Base-by-base conservation (phyloP, 1,140 invertebrate genomes). In the Hormaphis cornu region DNA sequence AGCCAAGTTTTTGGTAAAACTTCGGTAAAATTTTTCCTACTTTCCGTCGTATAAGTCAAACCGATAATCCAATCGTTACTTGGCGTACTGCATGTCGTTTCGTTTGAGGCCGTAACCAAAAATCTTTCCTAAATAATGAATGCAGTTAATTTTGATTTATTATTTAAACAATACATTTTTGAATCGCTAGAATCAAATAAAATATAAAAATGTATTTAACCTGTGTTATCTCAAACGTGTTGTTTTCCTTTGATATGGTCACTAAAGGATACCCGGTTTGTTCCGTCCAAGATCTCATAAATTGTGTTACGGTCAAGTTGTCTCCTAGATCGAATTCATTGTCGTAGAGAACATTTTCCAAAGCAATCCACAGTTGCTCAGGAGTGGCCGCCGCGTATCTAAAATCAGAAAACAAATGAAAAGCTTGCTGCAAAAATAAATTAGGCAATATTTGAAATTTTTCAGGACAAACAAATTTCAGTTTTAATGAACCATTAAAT, bases 191-290 rank as follows among this genome's bases (percentile, higher is more conserved):
- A n/a, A n/a, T n/a, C n/a, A n/a, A n/a, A n/a, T n/a, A n/a, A n/a
- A n/a, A n/a, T n/a, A n/a, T n/a, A n/a, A n/a, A n/a, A n/a, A n/a
- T n/a, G n/a, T n/a, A n/a, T n/a, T n/a, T 53, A 52, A 74, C 73
- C 76, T 89, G 87, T 22, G 77, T 80, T 4, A 91, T 77, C 1
- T 73, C 76, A 4, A 85, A 79, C 0, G 76, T 81, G 20, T 81
- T 75, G 73, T 90, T 88, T 76, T 88, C 76, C 56, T 85, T 82
- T 1, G 74, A 82, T 0, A 89, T 80, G 10, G 75, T 81, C 1
- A 90, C 72, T 5, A 91, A 81, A 0, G 91, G 90, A 74, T 86
- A 88, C 30, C 90, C 90, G 50, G 86, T 78, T 74, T 90, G 84
- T 18, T 84, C 80, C 0, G 87, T 88, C 86, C 89, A 93, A 33